Evolutionary conservation across 2,113 vertebrate genomes (phyloP).

Genomic region (Geococcyx californianus): DNA sequence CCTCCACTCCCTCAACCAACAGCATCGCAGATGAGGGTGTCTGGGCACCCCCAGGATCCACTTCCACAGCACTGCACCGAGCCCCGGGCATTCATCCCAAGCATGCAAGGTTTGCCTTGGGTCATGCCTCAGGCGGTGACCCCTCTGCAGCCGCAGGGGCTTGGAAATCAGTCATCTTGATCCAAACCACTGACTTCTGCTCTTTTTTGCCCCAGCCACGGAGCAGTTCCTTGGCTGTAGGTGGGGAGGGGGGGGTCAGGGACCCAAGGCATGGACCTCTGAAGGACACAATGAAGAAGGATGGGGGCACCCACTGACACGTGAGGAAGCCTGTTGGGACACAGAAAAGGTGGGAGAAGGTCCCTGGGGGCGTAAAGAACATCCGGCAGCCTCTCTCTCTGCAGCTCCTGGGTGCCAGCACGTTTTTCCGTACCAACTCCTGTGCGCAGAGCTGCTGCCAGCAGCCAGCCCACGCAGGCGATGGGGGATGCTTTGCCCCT

Average conservation of each 20-base stretch:
- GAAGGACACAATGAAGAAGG: background rate
- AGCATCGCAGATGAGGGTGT: background rate
- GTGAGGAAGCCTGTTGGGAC: background rate
- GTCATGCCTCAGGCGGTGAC: background rate
- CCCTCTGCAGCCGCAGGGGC: too few species aligned
- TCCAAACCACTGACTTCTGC: background rate
- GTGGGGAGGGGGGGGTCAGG: background rate
- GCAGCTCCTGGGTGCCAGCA: background rate
- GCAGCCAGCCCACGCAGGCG: background rate
- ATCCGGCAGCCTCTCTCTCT: background rate
- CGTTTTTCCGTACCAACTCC: background rate
- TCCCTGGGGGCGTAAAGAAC: background rate
- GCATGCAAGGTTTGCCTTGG: background rate
- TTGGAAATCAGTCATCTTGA: background rate
- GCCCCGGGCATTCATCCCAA: background rate
- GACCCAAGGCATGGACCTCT: background rate
- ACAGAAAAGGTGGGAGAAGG: background rate
- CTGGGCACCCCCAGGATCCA: too few species aligned
- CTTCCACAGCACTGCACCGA: fast-evolving
- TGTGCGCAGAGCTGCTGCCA: fast-evolving
- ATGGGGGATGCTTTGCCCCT: background rate
- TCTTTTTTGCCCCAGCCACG: background rate
- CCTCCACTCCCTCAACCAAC: too few species aligned
- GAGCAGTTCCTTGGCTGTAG: background rate
- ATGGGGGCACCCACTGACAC: background rate